phyloP scores from a whole-genome alignment of 2,888 invertebrate species.

The Machimus atricapillus region DNA sequence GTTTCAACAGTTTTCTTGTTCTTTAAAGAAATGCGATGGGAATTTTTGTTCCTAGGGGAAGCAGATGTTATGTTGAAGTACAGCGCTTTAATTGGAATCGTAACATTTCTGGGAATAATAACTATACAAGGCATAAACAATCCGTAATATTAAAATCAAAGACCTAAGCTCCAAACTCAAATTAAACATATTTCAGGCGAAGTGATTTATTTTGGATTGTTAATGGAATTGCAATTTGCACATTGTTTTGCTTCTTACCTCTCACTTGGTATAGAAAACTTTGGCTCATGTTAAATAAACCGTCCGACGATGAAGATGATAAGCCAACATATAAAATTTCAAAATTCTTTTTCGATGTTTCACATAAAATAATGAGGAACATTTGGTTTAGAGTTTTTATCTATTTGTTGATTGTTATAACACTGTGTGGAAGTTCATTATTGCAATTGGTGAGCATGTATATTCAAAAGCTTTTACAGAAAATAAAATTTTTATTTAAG shows the following conservation, averaged over 20 bases:
- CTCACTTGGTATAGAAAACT: slow-evolving; percentile 79
- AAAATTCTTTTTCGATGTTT: slow-evolving; percentile 68
- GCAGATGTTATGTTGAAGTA: slow-evolving; percentile 88
- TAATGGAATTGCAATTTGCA: slow-evolving; percentile 60
- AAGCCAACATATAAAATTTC: slow-evolving; percentile 65
- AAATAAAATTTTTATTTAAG: slow-evolving; percentile 46
- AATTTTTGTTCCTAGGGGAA: slow-evolving; percentile 75
- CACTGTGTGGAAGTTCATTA: slow-evolving; percentile 71
- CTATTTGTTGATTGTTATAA: slow-evolving; percentile 72
- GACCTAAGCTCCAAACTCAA: background rate
- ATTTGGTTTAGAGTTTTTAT: slow-evolving; percentile 69
- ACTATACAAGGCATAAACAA: slow-evolving; percentile 69
- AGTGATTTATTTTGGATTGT: slow-evolving; percentile 63
- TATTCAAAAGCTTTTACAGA: background rate
- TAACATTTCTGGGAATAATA: slow-evolving; percentile 68
- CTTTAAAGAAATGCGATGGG: slow-evolving; percentile 71
- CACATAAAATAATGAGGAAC: slow-evolving; percentile 70
- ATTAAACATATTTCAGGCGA: slow-evolving; percentile 51
- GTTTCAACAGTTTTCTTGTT: slow-evolving; percentile 67
- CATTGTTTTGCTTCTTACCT: slow-evolving; percentile 70
- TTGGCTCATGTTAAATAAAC: slow-evolving; percentile 65
- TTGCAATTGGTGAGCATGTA: slow-evolving; percentile 67
- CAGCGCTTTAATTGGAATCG: slow-evolving; percentile 70
- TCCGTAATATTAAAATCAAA: slow-evolving; percentile 52
- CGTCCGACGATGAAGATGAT: slow-evolving; percentile 48